Evolutionary conservation across 2,797 vertebrate genomes (phyloP), one percentile per base, ranked within the genome.

Genomic region (Lophotriccus pileatus): DNA sequence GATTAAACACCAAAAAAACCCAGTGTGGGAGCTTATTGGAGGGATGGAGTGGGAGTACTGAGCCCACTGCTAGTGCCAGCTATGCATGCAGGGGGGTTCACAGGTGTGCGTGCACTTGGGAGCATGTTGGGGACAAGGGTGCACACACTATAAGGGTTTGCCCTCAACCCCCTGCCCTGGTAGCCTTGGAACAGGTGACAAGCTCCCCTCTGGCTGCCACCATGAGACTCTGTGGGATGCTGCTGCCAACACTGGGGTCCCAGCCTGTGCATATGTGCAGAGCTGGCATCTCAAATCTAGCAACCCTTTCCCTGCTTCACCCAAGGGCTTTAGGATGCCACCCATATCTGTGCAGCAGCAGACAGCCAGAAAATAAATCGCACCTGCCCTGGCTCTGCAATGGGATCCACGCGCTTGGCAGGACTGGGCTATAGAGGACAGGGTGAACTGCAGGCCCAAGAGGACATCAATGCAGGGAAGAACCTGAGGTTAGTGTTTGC

Each of bases 101-200:
- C 25, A 44, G 14, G 2, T 49, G 37, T 39, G 36, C 34, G 22
- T 1, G 4, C 36, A 23, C 10, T 30, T 17, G 44, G 50, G 39
- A 87, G 59, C 25, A 50, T 39, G 34, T 1, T 3, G 1, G 47
- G 36, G n/a, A 69, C 2, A 4, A 82, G 46, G 39, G 22, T 63
- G 19, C 14, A n/a, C 0, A 2, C 20, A 69, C 12, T 39, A 22
- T 8, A 23, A 41, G 14, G 16, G 5, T 53, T 64, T 2, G 49
- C 7, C 15, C 24, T 55, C 32, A 13, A 14, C 21, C 30, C 15
- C 21, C 12, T 41, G 28, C 17, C n/a, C 4, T 0, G 0, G 24
- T 60, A 49, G 44, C 24, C 44, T 67, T 63, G 47, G 39, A 47
- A 19, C 32, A 43, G 18, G 30, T 8, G 12, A 84, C 0, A 0